These are phyloP conservation scores for Semnopithecus entellus DNA, from an alignment of 2,113 vertebrate species.

Conservation along the genomic window DNA sequence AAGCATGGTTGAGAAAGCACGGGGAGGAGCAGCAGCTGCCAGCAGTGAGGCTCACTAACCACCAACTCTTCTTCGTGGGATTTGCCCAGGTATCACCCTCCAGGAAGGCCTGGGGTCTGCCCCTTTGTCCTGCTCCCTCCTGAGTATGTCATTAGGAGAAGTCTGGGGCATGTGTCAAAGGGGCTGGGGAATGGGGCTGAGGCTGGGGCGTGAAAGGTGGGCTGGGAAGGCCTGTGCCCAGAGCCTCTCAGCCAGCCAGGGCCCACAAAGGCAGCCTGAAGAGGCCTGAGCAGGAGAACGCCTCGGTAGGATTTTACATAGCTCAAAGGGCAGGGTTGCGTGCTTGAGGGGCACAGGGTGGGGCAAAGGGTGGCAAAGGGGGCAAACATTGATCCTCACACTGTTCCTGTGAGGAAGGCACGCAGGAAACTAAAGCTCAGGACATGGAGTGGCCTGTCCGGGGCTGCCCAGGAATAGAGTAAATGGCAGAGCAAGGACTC, in stretches of 20 bases:
- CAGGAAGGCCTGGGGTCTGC: neutral
- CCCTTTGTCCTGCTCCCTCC: neutral
- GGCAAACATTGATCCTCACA: neutral
- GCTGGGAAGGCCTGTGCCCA: neutral
- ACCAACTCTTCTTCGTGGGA: slow-evolving; percentile 98
- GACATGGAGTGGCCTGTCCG: neutral
- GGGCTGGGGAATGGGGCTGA: neutral
- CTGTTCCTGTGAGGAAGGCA: neutral
- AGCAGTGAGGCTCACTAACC: slow-evolving; percentile 93
- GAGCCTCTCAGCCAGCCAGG: neutral
- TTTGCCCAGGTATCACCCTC: slow-evolving; percentile 93
- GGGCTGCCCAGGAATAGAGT: neutral
- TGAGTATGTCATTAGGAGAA: neutral
- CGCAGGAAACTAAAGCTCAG: neutral
- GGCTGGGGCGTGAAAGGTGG: neutral
- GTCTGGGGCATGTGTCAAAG: neutral
- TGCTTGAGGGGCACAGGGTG: neutral
- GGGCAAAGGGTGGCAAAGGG: neutral
- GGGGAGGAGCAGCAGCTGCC: slow-evolving; percentile 94
- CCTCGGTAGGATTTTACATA: neutral
- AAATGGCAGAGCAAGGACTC: neutral
- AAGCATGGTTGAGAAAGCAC: slow-evolving; percentile 89
- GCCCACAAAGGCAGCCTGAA: neutral
- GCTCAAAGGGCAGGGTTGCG: neutral
- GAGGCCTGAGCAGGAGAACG: neutral